Percentiles rank a stretch among this genome's conserved stretches.
These are phyloP conservation scores for Dicentrarchus labrax DNA, from an alignment of 2,113 vertebrate species.

Conservation along the genomic window DNA sequence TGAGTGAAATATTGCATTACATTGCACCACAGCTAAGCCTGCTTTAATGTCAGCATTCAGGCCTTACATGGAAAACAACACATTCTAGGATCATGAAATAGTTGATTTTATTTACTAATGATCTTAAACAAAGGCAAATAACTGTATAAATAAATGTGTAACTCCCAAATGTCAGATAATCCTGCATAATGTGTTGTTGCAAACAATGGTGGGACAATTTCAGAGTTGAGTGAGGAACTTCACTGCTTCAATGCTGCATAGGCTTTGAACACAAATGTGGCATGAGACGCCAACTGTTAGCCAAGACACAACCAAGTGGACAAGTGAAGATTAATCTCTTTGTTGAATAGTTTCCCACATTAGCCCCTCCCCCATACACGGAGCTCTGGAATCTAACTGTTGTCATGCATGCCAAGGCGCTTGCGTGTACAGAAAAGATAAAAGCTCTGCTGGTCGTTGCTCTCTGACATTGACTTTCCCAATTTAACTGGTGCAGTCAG, in stretches of 20 bases:
- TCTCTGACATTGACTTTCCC: conserved; percentile 45
- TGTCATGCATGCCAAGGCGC: conserved; percentile 57
- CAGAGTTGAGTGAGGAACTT: conserved; percentile 1
- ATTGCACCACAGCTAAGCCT: conserved; percentile 16
- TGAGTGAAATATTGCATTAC: conserved; percentile 17
- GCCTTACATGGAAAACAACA: conserved; percentile 28
- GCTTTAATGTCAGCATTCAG: conserved; percentile 11
- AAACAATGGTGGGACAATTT: conserved; percentile 16
- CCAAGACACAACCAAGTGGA: conserved; percentile 56
- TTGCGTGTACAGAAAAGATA: conserved; percentile 41
- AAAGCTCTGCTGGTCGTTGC: conserved; percentile 60
- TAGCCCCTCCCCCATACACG: conserved; percentile 57
- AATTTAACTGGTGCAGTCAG: conserved; percentile 42
- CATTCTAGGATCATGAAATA: not conserved
- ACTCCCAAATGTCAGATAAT: conserved; percentile 23
- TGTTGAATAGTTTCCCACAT: conserved; percentile 75
- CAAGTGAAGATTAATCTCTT: conserved; percentile 68
- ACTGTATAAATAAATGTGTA: conserved; percentile 6
- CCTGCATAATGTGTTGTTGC: not conserved
- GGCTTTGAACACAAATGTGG: conserved; percentile 62
- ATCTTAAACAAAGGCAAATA: conserved; percentile 40
- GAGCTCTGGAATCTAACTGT: conserved; percentile 52
- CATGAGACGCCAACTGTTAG: conserved; percentile 66
- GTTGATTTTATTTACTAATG: conserved; percentile 27
- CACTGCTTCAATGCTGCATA: not conserved